Evolutionary conservation across 92 coral and sea anemone genomes (phyloP).

Genomic region (Micromussa lordhowensis): DNA sequence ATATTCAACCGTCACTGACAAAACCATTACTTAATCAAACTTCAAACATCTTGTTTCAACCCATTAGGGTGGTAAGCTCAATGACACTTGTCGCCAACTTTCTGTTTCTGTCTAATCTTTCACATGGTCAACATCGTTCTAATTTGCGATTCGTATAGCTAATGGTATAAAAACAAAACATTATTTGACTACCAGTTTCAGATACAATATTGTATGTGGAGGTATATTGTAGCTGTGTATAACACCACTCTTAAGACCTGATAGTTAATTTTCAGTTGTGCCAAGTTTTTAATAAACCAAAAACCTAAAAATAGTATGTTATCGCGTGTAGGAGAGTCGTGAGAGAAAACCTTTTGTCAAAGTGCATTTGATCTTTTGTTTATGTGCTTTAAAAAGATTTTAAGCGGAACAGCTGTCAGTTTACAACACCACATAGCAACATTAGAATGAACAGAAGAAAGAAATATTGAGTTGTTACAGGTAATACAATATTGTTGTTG

Average conservation of each 20-base stretch:
- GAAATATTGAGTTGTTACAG: background rate
- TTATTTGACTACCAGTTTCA: background rate
- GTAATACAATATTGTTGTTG: slow-evolving; percentile 9
- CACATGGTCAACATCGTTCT: background rate
- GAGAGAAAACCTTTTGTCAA: background rate
- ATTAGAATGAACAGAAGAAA: background rate
- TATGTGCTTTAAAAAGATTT: background rate
- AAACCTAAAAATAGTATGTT: background rate
- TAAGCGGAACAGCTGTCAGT: background rate
- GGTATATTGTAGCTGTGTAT: background rate
- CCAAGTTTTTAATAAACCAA: background rate
- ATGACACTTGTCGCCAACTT: background rate
- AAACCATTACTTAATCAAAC: background rate
- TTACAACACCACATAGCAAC: background rate
- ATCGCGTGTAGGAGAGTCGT: background rate
- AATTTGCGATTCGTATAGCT: slow-evolving; percentile 7
- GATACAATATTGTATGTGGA: background rate
- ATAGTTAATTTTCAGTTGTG: background rate
- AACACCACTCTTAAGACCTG: background rate
- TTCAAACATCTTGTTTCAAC: background rate
- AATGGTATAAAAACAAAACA: slow-evolving; percentile 6
- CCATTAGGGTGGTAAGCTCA: background rate
- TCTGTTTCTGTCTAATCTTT: background rate
- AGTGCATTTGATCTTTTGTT: background rate
- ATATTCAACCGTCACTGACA: background rate